Base-by-base conservation (phyloP, 2,797 vertebrate genomes). In the Mormyrops boulengeri region DNA sequence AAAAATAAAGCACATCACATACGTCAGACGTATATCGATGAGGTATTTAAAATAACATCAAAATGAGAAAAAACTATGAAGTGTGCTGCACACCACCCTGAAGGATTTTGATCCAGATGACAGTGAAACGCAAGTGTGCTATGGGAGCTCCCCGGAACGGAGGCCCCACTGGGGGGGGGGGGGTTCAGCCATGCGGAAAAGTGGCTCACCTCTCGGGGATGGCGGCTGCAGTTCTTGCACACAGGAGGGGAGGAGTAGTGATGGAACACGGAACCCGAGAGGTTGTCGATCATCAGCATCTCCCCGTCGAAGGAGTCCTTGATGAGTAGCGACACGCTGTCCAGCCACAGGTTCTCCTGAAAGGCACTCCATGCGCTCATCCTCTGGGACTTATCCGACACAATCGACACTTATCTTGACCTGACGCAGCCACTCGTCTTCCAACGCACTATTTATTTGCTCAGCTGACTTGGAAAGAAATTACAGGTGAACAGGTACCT, bases 261-360 rank as follows among this genome's bases (percentile, higher is more conserved):
- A 95, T 99, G 98, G 96, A 99, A 99, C 95, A 99, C 97, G 89
- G 98, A 99, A 92, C 98, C 98, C 0, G 98, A 99, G 92, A 99
- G 97, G 96, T 99, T 99, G 96, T 99, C 98, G 92, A 99, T 99
- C 97, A 99, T 98, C 97, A 98, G 97, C 97, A 99, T 97, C 96
- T 99, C 98, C 93, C 98, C 98, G 94, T 99, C 98, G 95, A 99
- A 96, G 60, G 98, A 97, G 94, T 99, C 98, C 96, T 98, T 98
- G 96, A 99, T 99, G 94, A 99, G 97, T 95, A 99, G 97, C 95
- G 98, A 99, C 91, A 99, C 98, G 94, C 98, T 99, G 97, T 99
- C 98, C 97, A 99, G 96, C 98, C 98, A 99, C 95, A 99, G 96
- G 95, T 96, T 99, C 96, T 99, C 98, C 98, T 99, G 97, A 95